Conservation (phyloP, 2,797 vertebrate species). For the Gambelia wislizenii region DNA sequence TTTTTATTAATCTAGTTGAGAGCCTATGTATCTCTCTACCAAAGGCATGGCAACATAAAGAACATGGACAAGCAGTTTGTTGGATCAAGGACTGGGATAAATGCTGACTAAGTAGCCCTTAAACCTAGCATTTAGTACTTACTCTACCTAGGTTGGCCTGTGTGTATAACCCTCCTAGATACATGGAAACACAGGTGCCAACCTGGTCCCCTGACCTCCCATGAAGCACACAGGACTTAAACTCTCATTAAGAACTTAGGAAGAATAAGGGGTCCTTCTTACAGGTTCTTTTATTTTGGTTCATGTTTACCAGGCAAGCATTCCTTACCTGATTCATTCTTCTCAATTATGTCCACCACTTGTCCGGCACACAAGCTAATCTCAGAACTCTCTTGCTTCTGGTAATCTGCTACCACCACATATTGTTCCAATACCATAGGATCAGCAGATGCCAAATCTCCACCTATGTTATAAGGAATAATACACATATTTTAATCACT, state of each 20-base stretch:
- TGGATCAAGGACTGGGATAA: background rate
- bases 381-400: slow-evolving; percentile 98
- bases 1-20: background rate
- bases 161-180: too few species aligned
- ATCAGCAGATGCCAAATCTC: slow-evolving; percentile 87
- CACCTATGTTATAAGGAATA: slow-evolving; percentile 75
- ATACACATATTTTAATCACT: slow-evolving; percentile 51
- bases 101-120: background rate
- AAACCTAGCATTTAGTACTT: background rate
- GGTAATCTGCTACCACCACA: slow-evolving; percentile 95
- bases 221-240: background rate
- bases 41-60: background rate
- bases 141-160: background rate
- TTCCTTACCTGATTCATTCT: slow-evolving; percentile 95
- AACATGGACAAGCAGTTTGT: background rate
- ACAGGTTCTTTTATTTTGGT: background rate
- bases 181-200: background rate
- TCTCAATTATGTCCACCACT: slow-evolving; percentile 98
- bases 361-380: slow-evolving; percentile 95
- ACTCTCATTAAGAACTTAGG: background rate
- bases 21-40: background rate
- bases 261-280: background rate
- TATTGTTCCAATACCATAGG: slow-evolving; percentile 95
- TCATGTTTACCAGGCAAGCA: slow-evolving; percentile 17
- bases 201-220: too few species aligned